Base-by-base conservation (phyloP, 2,888 invertebrate species). In the Chalcis sispes region DNA sequence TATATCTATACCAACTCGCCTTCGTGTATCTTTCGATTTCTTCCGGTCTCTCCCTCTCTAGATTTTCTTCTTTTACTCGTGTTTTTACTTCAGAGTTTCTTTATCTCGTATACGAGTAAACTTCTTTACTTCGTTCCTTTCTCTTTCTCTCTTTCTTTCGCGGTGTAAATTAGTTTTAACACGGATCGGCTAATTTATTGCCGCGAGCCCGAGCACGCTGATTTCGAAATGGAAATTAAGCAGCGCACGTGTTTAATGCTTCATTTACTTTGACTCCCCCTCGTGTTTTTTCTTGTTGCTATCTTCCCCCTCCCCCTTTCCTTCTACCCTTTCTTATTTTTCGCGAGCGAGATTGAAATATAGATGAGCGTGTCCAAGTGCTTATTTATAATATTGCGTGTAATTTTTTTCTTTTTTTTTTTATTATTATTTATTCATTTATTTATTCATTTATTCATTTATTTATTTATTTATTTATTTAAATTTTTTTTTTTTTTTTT, bases 211-310 rank as follows among this genome's bases (percentile, higher is more conserved):
- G 48, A 46, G 27, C 36, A 20, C 40, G 10, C n/a, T 3, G 20
- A 50, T 73, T 73, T 50, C 66, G 66, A 58, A 73, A 73, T 52
- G 59, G 25, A 65, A 73, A 73, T 73, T 59, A 50, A 73, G 40
- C 50, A 25, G 50, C 18, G 59, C 56, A 59, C 59, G 46, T 36
- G 58, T 65, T 59, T 65, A 65, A 72, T 58, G 72, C 65, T 65
- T 48, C 72, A 72, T 65, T 72, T 72, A 58, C 65, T 65, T 50
- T 18, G 48, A 36, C 18, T 36, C 13, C 1, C 32, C 50, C 27
- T 20, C 15, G 7, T 15, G 1, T 13, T 32, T 10, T 23, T 13
- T 1, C 36, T 2, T 29, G 1, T 20, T n/a, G n/a, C 4, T 15
- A 18, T 50, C 32, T 36, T 36, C 10, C 36, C 5, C 36, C 10